A percentile compares a stretch with the other conserved stretches of the same genome.
Conservation (phyloP, 2,797 vertebrate genomes). For the Florisuga fusca region DNA sequence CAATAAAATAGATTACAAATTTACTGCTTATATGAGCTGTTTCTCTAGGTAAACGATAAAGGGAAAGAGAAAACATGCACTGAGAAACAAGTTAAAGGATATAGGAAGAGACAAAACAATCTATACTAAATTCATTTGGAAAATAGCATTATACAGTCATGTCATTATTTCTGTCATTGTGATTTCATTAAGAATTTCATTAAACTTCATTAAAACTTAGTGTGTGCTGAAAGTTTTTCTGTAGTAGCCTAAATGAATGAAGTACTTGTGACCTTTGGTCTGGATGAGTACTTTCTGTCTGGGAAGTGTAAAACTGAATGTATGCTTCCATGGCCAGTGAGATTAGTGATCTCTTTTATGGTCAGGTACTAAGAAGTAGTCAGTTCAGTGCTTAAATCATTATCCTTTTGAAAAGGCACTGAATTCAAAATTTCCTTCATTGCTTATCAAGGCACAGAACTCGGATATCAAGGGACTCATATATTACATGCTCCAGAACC, state of each 20-base stretch:
- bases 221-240: neutral
- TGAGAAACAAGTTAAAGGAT: neutral
- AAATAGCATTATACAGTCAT: neutral
- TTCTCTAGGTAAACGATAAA: neutral
- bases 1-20: neutral
- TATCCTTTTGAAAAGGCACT: neutral
- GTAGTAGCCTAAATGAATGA: neutral
- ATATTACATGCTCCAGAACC: neutral
- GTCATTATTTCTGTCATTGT: neutral
- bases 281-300: neutral
- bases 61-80: neutral
- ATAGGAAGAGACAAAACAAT: neutral
- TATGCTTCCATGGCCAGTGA: neutral
- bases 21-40: neutral
- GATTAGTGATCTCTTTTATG: neutral
- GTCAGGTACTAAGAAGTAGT: neutral
- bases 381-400: neutral
- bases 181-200: slow-evolving; percentile 19
- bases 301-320: neutral
- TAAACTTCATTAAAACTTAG: neutral
- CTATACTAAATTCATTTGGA: neutral
- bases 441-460: neutral
- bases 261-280: neutral
- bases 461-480: neutral
- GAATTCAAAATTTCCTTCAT: neutral